These are phyloP conservation scores for Dolichallabes microphthalmus DNA, from an alignment of 2,113 vertebrate genomes.

Conservation along the genomic window DNA sequence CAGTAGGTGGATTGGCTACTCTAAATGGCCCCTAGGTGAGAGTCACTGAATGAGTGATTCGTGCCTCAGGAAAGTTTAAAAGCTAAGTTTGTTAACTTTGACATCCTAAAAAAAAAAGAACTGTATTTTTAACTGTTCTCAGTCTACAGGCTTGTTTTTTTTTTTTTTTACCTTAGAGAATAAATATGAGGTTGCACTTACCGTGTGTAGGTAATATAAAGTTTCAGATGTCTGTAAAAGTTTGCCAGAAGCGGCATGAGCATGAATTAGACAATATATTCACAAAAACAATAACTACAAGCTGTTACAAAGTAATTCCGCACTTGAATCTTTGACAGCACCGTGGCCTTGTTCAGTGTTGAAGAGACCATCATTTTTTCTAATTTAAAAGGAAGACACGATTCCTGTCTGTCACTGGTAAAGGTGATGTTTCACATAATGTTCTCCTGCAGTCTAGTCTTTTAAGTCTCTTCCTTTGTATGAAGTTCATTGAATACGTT, in stretches of 20 bases:
- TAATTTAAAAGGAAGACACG: neutral
- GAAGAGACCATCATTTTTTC: neutral
- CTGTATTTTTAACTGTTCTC: neutral
- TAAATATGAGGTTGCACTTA: neutral
- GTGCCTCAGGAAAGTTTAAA: neutral
- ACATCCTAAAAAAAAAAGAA: neutral
- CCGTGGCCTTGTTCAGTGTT: neutral
- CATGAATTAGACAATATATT: neutral
- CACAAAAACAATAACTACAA: neutral
- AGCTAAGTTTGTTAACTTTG: neutral
- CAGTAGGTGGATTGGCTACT: neutral
- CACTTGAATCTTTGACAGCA: neutral
- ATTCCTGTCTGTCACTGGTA: neutral
- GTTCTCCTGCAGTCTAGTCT: neutral
- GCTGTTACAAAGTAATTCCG: neutral
- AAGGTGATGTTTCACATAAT: neutral
- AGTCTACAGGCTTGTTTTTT: neutral
- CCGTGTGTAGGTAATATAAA: neutral
- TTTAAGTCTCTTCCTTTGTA: neutral
- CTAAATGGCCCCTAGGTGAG: neutral
- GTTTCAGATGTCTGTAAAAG: neutral
- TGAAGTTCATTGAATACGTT: neutral
- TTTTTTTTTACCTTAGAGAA: neutral
- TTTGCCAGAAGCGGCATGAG: neutral
- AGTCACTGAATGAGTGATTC: conserved; percentile 3